These are phyloP conservation scores for Heteractis magnifica DNA, from an alignment of 92 coral and sea anemone species.

Conservation along the genomic window DNA sequence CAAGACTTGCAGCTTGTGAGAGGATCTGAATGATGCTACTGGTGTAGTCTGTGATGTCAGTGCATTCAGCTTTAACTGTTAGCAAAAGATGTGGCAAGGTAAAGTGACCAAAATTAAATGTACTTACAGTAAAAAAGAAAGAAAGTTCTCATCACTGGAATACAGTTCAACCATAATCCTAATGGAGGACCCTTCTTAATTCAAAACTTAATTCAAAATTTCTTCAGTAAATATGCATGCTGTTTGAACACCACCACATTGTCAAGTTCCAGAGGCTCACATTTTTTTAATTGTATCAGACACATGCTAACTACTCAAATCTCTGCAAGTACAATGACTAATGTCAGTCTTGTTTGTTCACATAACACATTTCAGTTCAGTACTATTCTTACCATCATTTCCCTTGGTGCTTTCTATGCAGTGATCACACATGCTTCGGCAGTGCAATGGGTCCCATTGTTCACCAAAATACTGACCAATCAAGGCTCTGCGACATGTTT, in stretches of 20 bases:
- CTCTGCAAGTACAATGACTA: no score
- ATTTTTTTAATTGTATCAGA: no score
- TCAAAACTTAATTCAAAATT: no score
- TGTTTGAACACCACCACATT: no score
- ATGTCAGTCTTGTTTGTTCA: no score
- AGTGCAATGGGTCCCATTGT: constrained; percentile 77
- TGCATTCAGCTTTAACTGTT: constrained; percentile 21
- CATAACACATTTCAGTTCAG: no score
- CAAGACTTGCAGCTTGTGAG: constrained; percentile 63
- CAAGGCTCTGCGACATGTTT: constrained; percentile 70
- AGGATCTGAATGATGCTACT: constrained; percentile 66
- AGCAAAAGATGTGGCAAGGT: not conserved
- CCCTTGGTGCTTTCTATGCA: constrained; percentile 43
- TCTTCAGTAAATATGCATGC: no score
- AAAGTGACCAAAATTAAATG: no score
- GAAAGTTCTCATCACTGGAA: not conserved
- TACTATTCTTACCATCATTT: constrained; percentile 30
- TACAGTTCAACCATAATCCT: not conserved
- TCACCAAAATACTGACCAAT: constrained; percentile 98
- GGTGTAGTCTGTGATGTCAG: constrained; percentile 69
- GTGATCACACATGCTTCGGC: constrained; percentile 87
- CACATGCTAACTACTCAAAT: no score
- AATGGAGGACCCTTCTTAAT: no score
- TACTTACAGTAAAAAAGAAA: not conserved
- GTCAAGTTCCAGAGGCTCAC: no score